phyloP scores from a whole-genome alignment of 2,888 invertebrate species.

The Ophioninae sp. region DNA sequence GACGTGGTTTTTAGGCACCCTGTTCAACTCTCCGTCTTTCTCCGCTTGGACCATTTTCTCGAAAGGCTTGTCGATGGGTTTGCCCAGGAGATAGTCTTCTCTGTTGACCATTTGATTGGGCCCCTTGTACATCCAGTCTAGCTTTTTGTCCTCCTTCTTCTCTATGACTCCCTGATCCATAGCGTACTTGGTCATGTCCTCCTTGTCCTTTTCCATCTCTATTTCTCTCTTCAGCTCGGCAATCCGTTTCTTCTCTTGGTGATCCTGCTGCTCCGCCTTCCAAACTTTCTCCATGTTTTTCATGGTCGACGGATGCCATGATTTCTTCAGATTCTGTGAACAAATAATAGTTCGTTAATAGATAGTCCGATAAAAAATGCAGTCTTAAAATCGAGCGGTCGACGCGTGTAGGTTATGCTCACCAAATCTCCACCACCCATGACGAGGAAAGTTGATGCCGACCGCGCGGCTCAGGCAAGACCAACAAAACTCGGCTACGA shows the following conservation, averaged over 20 bases:
- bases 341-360: neutral
- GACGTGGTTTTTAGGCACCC: constrained; percentile 84
- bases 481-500: neutral
- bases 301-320: constrained; percentile 90
- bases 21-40: constrained; percentile 79
- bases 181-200: constrained; percentile 85
- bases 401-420: constrained; percentile 64
- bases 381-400: neutral
- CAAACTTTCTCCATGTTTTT: constrained; percentile 90
- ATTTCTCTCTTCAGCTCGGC: constrained; percentile 87
- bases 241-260: constrained; percentile 86
- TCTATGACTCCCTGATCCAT: constrained; percentile 82
- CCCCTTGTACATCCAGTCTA: constrained; percentile 95
- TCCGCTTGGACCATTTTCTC: constrained; percentile 85
- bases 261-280: constrained; percentile 89
- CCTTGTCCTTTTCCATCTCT: constrained; percentile 85
- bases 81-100: constrained; percentile 94
- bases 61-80: constrained; percentile 90
- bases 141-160: constrained; percentile 83
- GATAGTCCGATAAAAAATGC: constrained; percentile 15
- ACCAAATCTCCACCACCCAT: constrained; percentile 81
- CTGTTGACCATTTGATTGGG: constrained; percentile 85
- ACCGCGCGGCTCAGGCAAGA: neutral
- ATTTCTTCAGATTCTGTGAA: constrained; percentile 88
- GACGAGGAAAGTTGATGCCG: constrained; percentile 39